Conservation (phyloP, 2,888 invertebrate species). For the Tenthredo amoena region DNA sequence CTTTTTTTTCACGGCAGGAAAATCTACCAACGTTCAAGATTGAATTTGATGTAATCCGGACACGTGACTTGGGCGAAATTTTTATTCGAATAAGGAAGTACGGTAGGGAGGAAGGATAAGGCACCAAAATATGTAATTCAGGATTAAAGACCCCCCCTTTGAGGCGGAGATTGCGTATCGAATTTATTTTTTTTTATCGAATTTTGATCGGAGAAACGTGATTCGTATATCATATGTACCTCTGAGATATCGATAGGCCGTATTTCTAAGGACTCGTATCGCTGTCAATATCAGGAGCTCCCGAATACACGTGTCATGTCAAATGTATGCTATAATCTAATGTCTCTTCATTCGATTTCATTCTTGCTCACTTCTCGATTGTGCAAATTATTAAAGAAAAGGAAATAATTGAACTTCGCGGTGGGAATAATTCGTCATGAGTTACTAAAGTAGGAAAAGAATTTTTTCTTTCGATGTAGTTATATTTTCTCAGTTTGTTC, state of each 20-base stretch:
- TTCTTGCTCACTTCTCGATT: background rate
- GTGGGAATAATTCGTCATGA: background rate
- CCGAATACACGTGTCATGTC: background rate
- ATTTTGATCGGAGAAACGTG: constrained; percentile 36
- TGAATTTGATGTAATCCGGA: constrained; percentile 14
- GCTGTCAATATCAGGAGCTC: constrained; percentile 1
- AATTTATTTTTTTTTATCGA: constrained; percentile 31
- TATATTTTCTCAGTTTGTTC: background rate
- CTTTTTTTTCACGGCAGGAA: background rate
- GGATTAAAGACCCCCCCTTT: background rate
- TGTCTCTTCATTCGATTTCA: background rate
- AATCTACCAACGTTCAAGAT: background rate
- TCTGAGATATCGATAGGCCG: background rate
- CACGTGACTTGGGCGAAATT: background rate
- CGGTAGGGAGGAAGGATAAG: background rate
- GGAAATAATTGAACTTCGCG: background rate
- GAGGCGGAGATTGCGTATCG: constrained; percentile 12
- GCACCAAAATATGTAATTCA: constrained; percentile 10
- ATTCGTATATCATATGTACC: constrained; percentile 23
- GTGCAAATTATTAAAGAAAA: background rate
- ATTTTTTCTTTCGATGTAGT: background rate
- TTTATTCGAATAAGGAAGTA: background rate
- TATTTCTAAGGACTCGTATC: constrained; percentile 11
- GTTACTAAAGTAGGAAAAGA: background rate
- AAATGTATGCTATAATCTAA: background rate